Evolutionary conservation across 2,113 vertebrate genomes (phyloP), one percentile per base, ranked within the genome.

Genomic region (Alexandromys fortis): DNA sequence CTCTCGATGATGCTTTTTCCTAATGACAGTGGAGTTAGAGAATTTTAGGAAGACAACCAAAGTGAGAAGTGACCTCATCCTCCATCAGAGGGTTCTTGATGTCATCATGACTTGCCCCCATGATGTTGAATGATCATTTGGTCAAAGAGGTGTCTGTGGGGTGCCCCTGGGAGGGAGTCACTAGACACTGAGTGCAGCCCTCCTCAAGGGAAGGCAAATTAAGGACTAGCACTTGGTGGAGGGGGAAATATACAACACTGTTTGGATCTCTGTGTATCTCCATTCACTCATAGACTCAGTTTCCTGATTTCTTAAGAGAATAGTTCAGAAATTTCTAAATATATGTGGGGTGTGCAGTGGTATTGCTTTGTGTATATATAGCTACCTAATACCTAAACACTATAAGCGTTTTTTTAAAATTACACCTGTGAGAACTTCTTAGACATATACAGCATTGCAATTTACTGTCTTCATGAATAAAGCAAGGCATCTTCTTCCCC

Each of bases 351-450:
- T 42, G 1, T 49, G 14, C 63, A 82, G 55, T 70, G 26, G 21
- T 68, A 47, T 92, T 85, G 19, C 47, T 91, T 86, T 89, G 45
- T 91, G 17, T 89, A 63, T 90, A 7, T 61, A 21, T 19, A 63
- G 3, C 35, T 94, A 9, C 65, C 95, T 87, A 78, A 86, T 92
- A n/a, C 7, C n/a, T 89, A 82, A 91, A 70, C 33, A 33, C 35
- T 72, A 6, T 90, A 42, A 73, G 24, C 75, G 22, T 14, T 58
- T 89, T 55, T 89, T 45, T 65, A 0, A 79, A 93, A 78, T 92
- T 33, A n/a, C 30, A 35, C 35, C 26, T 89, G 55, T 96, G 68
- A 52, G 81, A 45, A 70, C 82, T 75, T 42, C 52, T 89, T 82
- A 5, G 81, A 24, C 11, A 10, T 35, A 52, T 28, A 45, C 85